Percentiles rank a stretch among this genome's conserved stretches.
phyloP scores from a whole-genome alignment of 2,113 vertebrate genomes.

The Tyrannus savana region DNA sequence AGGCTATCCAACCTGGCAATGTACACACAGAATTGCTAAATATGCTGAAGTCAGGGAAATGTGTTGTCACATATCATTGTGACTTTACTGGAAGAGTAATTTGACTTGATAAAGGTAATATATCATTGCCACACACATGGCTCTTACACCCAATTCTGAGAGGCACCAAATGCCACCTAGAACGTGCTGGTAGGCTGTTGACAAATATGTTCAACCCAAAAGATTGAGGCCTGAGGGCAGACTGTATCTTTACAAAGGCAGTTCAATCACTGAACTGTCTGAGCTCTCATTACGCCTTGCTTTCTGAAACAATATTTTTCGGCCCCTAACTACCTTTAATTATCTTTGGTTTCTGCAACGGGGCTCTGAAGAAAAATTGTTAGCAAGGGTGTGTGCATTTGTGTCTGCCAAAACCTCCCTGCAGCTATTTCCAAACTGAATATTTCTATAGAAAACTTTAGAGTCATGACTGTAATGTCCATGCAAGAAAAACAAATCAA shows the following conservation, averaged over 20 bases:
- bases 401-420: not conserved
- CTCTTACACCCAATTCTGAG: not conserved
- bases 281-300: not conserved
- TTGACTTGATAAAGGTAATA: not conserved
- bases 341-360: not conserved
- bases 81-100: not conserved
- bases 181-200: not conserved
- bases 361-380: not conserved
- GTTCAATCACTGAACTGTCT: not conserved
- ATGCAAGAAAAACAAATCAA: not conserved
- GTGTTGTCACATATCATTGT: not conserved
- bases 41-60: not conserved
- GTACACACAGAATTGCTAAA: not conserved
- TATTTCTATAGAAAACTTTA: not conserved
- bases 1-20: not conserved
- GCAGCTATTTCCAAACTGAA: not conserved
- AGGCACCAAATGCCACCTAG: not conserved
- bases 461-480: not conserved
- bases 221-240: not conserved
- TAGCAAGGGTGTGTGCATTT: not conserved
- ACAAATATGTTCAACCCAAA: not conserved
- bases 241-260: not conserved
- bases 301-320: conserved; percentile 15
- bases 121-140: not conserved
- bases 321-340: conserved; percentile 15